These are phyloP conservation scores for Lymantria dispar DNA, from an alignment of 2,888 invertebrate species.

Conservation along the genomic window DNA sequence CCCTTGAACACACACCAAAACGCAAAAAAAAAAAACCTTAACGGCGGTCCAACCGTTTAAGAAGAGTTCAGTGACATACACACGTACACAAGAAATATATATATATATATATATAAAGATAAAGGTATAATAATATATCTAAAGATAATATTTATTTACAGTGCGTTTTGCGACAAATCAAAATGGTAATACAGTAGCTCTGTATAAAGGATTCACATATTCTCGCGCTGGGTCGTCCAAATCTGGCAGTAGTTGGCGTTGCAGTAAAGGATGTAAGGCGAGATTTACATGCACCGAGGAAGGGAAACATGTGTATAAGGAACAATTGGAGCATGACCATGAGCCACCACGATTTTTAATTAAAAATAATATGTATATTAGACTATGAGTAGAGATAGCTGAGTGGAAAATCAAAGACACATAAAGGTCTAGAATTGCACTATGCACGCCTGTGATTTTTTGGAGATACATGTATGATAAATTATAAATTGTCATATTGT, in stretches of 20 bases:
- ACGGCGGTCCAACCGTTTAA: too few species aligned
- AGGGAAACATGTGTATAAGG: neutral
- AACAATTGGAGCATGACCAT: constrained; percentile 2
- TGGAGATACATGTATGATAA: too few species aligned
- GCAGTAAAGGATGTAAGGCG: constrained; percentile 22
- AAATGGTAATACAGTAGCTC: neutral
- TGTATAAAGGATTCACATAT: neutral
- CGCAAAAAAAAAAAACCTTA: too few species aligned
- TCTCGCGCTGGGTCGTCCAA: neutral
- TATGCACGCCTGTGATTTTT: too few species aligned
- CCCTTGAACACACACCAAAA: too few species aligned
- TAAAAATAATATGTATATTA: constrained; percentile 3
- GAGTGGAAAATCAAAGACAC: too few species aligned
- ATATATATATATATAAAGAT: too few species aligned
- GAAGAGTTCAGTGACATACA: too few species aligned
- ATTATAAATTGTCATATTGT: too few species aligned
- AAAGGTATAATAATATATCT: too few species aligned
- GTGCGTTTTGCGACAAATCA: neutral
- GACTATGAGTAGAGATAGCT: neutral
- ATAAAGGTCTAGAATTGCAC: too few species aligned
- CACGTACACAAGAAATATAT: too few species aligned
- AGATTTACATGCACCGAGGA: constrained; percentile 1
- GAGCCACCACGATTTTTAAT: constrained; percentile 1
- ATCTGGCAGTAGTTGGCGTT: neutral
- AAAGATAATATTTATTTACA: neutral